Percentiles rank a stretch among this genome's conserved stretches.
Evolutionary conservation across 2,888 invertebrate genomes (phyloP).

Genomic region (Liodrosophila aerea): DNA sequence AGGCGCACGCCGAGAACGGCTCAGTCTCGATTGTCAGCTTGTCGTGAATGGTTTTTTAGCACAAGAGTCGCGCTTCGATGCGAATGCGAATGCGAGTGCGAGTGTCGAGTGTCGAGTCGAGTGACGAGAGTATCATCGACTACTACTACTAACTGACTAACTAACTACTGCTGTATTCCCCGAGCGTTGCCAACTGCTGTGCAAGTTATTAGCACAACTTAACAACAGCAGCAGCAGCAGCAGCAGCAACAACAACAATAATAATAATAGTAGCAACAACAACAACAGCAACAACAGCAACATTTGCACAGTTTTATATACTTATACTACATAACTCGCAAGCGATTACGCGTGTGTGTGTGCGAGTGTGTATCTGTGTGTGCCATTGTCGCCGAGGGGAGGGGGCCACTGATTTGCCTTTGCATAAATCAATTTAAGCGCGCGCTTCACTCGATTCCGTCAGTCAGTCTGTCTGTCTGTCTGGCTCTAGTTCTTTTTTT

Average conservation of each 20-base stretch:
- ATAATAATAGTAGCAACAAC: conserved; percentile 30
- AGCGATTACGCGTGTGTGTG: conserved; percentile 10
- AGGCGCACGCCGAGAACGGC: conserved; percentile 77
- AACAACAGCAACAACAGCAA: conserved; percentile 46
- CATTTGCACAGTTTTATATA: conserved; percentile 51
- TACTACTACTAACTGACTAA: no score
- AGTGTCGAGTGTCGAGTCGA: neutral
- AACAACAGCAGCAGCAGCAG: conserved; percentile 18
- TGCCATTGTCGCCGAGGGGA: conserved; percentile 33
- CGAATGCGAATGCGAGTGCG: conserved; percentile 10
- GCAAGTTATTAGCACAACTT: conserved; percentile 55
- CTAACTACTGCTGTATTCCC: neutral
- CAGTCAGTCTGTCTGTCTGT: neutral
- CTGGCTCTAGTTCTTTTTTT: neutral
- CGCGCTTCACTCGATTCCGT: conserved; percentile 21
- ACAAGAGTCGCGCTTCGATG: conserved; percentile 55
- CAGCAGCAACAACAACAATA: conserved; percentile 9
- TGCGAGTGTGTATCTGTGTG: conserved; percentile 26
- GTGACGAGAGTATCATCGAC: neutral
- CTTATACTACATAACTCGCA: conserved; percentile 49
- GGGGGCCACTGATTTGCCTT: conserved; percentile 50
- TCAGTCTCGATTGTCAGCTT: conserved; percentile 81
- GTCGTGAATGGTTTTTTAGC: conserved; percentile 80
- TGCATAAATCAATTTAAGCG: conserved; percentile 69
- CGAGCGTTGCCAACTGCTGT: conserved; percentile 19